A percentile compares a stretch with the other conserved stretches of the same genome.
Evolutionary conservation across 2,113 vertebrate genomes (phyloP).

Genomic region (Gorilla gorilla): DNA sequence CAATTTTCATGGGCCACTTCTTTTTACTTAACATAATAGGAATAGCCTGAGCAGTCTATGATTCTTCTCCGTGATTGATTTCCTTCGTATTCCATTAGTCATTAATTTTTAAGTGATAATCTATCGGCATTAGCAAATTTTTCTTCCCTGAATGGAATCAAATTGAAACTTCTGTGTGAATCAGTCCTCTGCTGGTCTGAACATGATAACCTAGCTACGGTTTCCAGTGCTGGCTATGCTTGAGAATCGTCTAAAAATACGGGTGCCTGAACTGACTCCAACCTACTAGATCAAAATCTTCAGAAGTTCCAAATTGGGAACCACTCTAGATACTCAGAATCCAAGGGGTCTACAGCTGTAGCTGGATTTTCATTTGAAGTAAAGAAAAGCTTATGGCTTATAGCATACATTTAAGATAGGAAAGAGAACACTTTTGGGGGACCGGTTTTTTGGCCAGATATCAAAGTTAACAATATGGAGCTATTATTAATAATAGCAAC

Average conservation of each 20-base stretch:
- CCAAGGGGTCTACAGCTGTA: not conserved
- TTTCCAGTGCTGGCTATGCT: not conserved
- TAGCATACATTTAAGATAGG: not conserved
- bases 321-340: not conserved
- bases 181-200: not conserved
- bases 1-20: not conserved
- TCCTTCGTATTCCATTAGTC: not conserved
- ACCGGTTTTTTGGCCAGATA: not conserved
- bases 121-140: not conserved
- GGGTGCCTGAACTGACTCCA: not conserved
- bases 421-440: not conserved
- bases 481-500: not conserved
- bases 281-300: not conserved
- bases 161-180: not conserved
- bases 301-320: not conserved
- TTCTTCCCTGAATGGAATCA: not conserved
- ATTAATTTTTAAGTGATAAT: not conserved
- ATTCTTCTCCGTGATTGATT: not conserved
- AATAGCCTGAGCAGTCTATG: not conserved
- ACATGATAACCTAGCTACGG: not conserved
- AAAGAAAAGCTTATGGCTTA: not conserved
- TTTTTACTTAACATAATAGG: not conserved
- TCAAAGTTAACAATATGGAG: not conserved
- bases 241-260: not conserved
- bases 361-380: not conserved